These are phyloP conservation scores for Bombylius discolor DNA, from an alignment of 2,888 invertebrate species.

Conservation along the genomic window DNA sequence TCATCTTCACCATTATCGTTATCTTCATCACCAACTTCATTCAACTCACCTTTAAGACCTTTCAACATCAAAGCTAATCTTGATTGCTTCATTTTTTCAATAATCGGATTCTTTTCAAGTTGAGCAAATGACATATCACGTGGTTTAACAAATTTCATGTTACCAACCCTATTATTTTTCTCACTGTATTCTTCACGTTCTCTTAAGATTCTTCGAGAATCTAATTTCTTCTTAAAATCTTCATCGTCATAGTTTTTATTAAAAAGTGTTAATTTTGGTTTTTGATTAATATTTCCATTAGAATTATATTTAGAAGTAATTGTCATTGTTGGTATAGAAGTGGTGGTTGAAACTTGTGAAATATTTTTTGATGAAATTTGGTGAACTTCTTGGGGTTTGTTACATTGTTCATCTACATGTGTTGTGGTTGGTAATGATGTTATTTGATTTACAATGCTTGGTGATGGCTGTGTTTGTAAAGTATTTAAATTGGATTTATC, in stretches of 20 bases:
- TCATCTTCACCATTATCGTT: not conserved
- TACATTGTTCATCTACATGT: not conserved
- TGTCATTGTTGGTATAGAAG: not conserved
- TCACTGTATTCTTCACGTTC: conserved; percentile 1
- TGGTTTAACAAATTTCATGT: conserved; percentile 31
- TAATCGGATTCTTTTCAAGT: conserved; percentile 19
- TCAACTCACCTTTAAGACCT: conserved; percentile 30
- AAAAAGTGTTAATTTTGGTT: conserved; percentile 26
- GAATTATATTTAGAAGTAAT: not conserved
- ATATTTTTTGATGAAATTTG: not conserved
- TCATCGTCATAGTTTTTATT: conserved; percentile 23
- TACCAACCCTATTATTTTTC: conserved; percentile 22
- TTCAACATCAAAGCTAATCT: conserved; percentile 33
- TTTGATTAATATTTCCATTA: not conserved
- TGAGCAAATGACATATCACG: conserved; percentile 22
- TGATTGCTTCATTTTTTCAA: conserved; percentile 29
- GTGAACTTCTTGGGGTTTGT: not conserved
- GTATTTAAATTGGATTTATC: not conserved
- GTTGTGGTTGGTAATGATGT: conserved; percentile 6
- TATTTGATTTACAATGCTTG: not conserved
- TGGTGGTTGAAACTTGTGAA: too few relatives aligned
- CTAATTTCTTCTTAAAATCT: not conserved
- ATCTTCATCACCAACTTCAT: conserved; percentile 20
- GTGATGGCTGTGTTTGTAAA: not conserved
- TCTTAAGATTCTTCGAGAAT: not conserved